These are phyloP conservation scores for Drosophila aff. DNA, from an alignment of 1,140 invertebrate species.

Conservation along the genomic window DNA sequence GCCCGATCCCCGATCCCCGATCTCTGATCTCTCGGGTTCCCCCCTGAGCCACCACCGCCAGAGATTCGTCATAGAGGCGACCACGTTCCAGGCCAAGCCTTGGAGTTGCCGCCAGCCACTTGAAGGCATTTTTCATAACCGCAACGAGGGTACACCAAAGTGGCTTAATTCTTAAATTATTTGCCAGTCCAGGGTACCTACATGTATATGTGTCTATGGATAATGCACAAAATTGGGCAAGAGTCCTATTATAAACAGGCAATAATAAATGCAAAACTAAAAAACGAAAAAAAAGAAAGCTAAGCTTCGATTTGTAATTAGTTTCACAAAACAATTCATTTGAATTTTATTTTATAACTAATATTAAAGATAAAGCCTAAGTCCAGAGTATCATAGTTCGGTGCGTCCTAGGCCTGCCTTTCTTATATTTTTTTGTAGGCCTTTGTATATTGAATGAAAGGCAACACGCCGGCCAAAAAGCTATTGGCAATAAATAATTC, in stretches of 20 bases:
- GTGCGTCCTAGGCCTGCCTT: not conserved
- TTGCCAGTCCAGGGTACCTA: conserved; percentile 11
- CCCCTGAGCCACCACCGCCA: conserved; percentile 16
- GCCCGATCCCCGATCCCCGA: not conserved
- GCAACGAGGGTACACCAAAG: conserved; percentile 32
- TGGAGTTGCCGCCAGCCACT: conserved; percentile 47
- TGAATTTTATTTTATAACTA: not conserved
- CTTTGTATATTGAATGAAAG: conserved; percentile 74
- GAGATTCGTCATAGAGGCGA: conserved; percentile 72
- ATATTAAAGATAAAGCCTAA: not conserved
- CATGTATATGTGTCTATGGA: not conserved
- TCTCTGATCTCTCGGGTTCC: not conserved
- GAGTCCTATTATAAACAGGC: not conserved
- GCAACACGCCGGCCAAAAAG: conserved; percentile 43
- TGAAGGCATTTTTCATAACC: conserved; percentile 41
- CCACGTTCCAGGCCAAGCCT: conserved; percentile 66
- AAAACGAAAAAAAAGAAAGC: not conserved
- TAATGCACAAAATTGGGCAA: conserved; percentile 3
- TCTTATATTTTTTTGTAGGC: conserved; percentile 22
- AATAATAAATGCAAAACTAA: not conserved
- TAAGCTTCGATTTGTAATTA: not conserved
- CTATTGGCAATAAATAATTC: conserved; percentile 82
- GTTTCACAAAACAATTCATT: not conserved
- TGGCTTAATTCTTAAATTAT: conserved; percentile 30
- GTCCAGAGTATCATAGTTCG: conserved; percentile 24